Evolutionary conservation across 2,113 vertebrate genomes (phyloP), one percentile per base, ranked within the genome.

Genomic region (Canis aureus): DNA sequence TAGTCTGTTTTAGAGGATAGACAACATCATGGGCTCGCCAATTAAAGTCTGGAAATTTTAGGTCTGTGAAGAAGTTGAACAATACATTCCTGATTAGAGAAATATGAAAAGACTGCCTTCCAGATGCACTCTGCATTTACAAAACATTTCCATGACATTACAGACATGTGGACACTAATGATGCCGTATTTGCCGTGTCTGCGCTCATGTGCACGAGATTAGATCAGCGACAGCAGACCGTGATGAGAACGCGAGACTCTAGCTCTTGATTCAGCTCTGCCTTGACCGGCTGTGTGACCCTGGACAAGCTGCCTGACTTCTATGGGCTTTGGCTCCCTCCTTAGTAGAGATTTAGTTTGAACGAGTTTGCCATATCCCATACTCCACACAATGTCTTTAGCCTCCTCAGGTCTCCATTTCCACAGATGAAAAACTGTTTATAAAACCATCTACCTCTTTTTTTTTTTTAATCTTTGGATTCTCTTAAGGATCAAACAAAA

Each of bases 31-130:
- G 19, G 19, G 53, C 55, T 78, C 89, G 55, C 32, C 71, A 81
- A 96, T 85, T 71, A 82, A 73, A 93, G 82, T 86, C 78, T 57
- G 66, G 74, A 93, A 93, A 94, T 87, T 71, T 97, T 73, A 90
- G 32, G 25, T 29, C 84, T 80, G 6, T 49, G 84, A 43, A 88
- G 84, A 97, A 85, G 67, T 64, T 69, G 62, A 94, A 96, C 87
- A 97, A 97, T 90, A 81, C 81, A 71, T 86, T 96, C 71, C 55
- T 94, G 91, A 96, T 95, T 93, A 85, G 10, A 89, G 71, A 97
- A 91, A 94, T 83, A 71, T 55, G n/a, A 76, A 91, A 35, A 73
- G 49, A 49, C 11, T 71, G 43, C 23, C 74, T 94, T 86, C 62
- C 74, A 83, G 92, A 92, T 32, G 49, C 35, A 71, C 29, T 89